Evolutionary conservation across 2,113 vertebrate species (phyloP), one percentile per base, ranked within the genome.

Genomic region (Melanocharis versteri): DNA sequence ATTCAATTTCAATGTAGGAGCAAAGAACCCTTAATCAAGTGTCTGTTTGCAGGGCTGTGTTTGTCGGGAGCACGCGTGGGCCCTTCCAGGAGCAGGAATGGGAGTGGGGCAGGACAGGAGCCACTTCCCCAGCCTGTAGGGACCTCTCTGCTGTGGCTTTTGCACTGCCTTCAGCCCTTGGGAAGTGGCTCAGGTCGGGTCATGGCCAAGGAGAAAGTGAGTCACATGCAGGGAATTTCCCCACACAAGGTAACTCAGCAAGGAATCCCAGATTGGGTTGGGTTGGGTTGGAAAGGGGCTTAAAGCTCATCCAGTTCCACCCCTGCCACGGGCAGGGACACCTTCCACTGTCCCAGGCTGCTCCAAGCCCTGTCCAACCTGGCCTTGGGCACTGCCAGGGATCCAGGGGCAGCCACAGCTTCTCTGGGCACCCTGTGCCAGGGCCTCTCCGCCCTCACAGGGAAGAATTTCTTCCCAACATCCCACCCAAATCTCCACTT

Each of bases 301-400:
- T 22, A 61, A 68, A 76, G 2, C 20, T 16, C 78, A 13, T 35
- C 39, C 45, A 8, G 7, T 33, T 0, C 51, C 68, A 33, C 33
- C 37, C 42, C 23, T 51, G 31, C 42, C 50, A 40, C 3, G 7
- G 42, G 6, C 66, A 13, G 75, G 42, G 66, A 37, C 51, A 51
- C 6, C 30, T 39, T 1, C 53, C 60, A 26, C 39, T 60, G 0
- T 8, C 53, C 69, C 69, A 75, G 24, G 7, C 0, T 39, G 23
- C 7, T 66, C 60, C 73, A 40, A 62, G 13, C 10, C 30, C 30
- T 0, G 0, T 71, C 75, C 77, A 82, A 0, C 33, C 77, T 53
- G 33, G 33, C 24, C 24, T 45, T 17, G 60, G 28, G 0, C 69
- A 30, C 20, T n/a, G 0, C 33, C 19, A 51, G 23, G 28, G 69